Percentiles rank a stretch among this genome's conserved stretches.
Evolutionary conservation across 2,797 vertebrate species (phyloP).

Genomic region (Poeciliopsis gracilis): DNA sequence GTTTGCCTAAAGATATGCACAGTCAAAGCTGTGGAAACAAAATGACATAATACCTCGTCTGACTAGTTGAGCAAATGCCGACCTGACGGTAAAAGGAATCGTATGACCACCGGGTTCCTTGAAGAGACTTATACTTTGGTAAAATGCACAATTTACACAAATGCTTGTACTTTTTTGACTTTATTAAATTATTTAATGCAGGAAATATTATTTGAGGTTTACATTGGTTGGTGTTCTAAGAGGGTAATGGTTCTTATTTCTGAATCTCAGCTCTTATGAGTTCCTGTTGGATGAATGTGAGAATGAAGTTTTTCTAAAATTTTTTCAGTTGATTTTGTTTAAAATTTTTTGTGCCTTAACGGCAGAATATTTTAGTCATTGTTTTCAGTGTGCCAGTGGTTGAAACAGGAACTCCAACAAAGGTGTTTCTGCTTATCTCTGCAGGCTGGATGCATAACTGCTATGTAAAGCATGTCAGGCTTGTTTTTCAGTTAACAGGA

Average conservation of each 20-base stretch:
- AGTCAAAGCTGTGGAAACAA: not conserved
- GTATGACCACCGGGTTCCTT: not conserved
- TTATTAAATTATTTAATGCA: not conserved
- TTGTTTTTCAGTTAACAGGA: not conserved
- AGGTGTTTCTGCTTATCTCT: not conserved
- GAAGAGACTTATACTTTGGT: not conserved
- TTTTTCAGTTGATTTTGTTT: not conserved
- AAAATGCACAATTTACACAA: not conserved
- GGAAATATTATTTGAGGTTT: not conserved
- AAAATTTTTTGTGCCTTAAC: not conserved
- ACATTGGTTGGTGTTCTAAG: too few species aligned
- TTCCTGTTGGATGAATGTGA: too few species aligned
- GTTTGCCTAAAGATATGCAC: not conserved
- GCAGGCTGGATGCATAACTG: not conserved
- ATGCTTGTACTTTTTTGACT: not conserved
- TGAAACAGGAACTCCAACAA: not conserved
- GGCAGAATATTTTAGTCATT: not conserved
- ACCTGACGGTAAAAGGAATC: not conserved
- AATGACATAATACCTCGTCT: constrained; percentile 1
- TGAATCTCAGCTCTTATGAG: too few species aligned
- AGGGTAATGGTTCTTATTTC: too few species aligned
- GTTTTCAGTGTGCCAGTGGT: not conserved
- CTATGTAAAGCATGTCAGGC: not conserved
- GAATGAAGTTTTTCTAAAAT: too few species aligned
- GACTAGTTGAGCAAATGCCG: not conserved